Base-by-base conservation (phyloP, 64 coral and sea anemone species). In the Hydrozoanthus tunicans region DNA sequence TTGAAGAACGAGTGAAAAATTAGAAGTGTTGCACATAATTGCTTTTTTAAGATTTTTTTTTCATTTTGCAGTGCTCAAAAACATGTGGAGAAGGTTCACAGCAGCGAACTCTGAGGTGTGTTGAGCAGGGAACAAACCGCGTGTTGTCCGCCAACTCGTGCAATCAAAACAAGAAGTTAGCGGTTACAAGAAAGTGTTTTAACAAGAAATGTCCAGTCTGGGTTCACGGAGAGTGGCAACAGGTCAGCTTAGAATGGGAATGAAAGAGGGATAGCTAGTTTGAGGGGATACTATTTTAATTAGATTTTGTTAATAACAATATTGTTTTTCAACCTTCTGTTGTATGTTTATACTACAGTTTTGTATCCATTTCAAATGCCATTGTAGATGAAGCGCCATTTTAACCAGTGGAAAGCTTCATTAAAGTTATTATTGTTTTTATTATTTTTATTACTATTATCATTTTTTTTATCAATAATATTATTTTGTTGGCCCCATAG, bases 1-100 rank as follows among this genome's bases (percentile, higher is more conserved):
- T 66, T 6, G 64, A 6, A 66, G 17, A 66, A 4, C 0, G 6
- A 9, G 64, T 9, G 20, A 20, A 66, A 66, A 66, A 4, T 68
- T 68, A n/a, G 15, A 68, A 68, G 23, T 68, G 23, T 20, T 20
- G 20, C 20, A 20, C 20, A 20, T 20, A 20, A 20, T 20, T 20
- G 20, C 20, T 20, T 20, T 20, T 20, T 20, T 20, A 20, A 20
- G 20, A 20, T 20, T 20, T 20, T 20, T 20, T 20, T 20, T 20
- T 20, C 20, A 20, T 20, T 20, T 20, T 20, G 20, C 20, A 84
- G 81, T 84, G 81, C 53, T 69, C 81, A 62, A 52, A 62, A 65
- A 84, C 81, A 13, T 84, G 81, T 20, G 81, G 81, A 56, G 81
- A 84, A 20, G 81, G 81, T 17, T 84, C 69, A 56, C 81, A 84